These are phyloP conservation scores for Nycticorax nycticorax DNA, from an alignment of 2,113 vertebrate genomes.

Conservation along the genomic window DNA sequence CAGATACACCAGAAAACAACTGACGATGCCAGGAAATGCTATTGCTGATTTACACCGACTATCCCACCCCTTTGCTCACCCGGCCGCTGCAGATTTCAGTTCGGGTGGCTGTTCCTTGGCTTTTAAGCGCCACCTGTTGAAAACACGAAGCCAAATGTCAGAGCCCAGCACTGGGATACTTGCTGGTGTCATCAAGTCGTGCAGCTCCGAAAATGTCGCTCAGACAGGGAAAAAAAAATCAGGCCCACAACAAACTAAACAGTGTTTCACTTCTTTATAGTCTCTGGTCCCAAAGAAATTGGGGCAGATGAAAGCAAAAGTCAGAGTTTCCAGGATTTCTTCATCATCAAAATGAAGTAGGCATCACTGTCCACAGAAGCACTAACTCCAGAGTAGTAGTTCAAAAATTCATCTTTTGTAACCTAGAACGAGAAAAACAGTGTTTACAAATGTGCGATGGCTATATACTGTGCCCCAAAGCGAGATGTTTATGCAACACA, in stretches of 20 bases:
- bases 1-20: neutral
- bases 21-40: neutral
- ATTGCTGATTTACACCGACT: neutral
- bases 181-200: rapidly evolving
- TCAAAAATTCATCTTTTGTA: conserved; percentile 66
- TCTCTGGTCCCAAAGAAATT: neutral
- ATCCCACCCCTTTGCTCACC: rapidly evolving
- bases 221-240: neutral
- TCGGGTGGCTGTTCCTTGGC: neutral
- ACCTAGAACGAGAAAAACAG: conserved; percentile 26
- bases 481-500: neutral
- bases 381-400: conserved; percentile 62
- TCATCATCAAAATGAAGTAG: conserved; percentile 70
- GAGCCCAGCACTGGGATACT: neutral
- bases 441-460: neutral
- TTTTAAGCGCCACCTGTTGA: neutral
- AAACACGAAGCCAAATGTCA: neutral
- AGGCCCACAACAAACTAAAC: neutral
- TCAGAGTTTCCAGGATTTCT: conserved; percentile 65
- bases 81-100: rapidly evolving
- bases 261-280: neutral
- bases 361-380: conserved; percentile 59
- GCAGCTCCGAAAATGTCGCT: rapidly evolving
- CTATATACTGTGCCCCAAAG: neutral
- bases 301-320: neutral